Evolutionary conservation across 2,888 invertebrate genomes (phyloP).

Genomic region (Melolontha melolontha): DNA sequence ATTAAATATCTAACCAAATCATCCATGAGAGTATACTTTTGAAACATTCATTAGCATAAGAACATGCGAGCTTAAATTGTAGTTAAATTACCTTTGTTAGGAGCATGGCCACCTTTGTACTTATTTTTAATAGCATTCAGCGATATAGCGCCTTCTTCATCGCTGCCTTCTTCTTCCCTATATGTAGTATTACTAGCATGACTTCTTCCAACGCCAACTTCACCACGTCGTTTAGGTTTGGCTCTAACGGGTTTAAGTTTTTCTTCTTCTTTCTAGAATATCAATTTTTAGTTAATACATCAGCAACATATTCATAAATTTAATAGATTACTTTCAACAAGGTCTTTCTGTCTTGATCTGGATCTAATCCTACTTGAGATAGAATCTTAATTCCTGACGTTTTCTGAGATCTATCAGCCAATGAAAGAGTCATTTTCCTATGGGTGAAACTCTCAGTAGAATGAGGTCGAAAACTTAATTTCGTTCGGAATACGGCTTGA

Average conservation of each 20-base stretch:
- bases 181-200: slow-evolving; percentile 65
- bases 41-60: no score
- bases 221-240: slow-evolving; percentile 64
- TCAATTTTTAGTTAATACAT: slow-evolving; percentile 28
- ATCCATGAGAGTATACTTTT: no score
- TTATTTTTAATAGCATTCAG: slow-evolving; percentile 95
- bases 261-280: slow-evolving; percentile 92
- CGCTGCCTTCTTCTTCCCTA: slow-evolving; percentile 87
- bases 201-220: slow-evolving; percentile 60
- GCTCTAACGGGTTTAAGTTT: slow-evolving; percentile 81
- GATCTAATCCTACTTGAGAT: slow-evolving; percentile 93
- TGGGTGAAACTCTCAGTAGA: slow-evolving; percentile 99
- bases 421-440: slow-evolving; percentile 97
- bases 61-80: no score
- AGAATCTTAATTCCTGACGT: slow-evolving; percentile 95
- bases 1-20: no score
- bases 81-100: slow-evolving; percentile 62
- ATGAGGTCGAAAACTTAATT: slow-evolving; percentile 96
- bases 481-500: slow-evolving; percentile 96
- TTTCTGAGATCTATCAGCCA: slow-evolving; percentile 95
- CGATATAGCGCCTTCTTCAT: slow-evolving; percentile 93
- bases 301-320: slow-evolving; percentile 18
- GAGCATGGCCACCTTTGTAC: slow-evolving; percentile 76
- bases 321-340: slow-evolving; percentile 82
- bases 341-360: slow-evolving; percentile 91